Conservation (phyloP, 2,888 invertebrate species). For the Xanthorhoe designata region DNA sequence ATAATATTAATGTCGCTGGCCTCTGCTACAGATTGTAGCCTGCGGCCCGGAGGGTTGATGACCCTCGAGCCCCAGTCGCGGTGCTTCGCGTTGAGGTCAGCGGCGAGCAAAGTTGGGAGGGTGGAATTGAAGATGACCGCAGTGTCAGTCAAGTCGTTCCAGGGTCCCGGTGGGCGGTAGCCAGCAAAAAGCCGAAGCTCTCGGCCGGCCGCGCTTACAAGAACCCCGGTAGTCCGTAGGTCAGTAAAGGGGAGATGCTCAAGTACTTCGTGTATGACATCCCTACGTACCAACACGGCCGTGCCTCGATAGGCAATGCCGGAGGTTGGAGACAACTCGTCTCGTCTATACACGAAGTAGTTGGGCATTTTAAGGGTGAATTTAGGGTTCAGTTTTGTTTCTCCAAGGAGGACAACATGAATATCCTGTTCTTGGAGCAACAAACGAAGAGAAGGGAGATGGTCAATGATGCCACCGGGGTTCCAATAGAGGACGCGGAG, state of each 20-base stretch:
- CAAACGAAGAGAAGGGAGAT: too few species aligned
- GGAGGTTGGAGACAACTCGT: neutral
- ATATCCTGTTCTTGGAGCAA: slow-evolving; percentile 9
- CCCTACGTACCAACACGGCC: slow-evolving; percentile 7
- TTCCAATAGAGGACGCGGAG: slow-evolving; percentile 21
- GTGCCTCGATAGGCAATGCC: slow-evolving; percentile 10
- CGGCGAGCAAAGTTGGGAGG: neutral
- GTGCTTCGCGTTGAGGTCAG: slow-evolving; percentile 1
- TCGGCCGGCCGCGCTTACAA: neutral
- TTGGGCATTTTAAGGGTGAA: neutral
- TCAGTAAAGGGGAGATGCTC: neutral
- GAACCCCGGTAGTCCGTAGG: neutral
- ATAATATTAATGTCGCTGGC: neutral
- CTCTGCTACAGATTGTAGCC: neutral
- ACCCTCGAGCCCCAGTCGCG: neutral
- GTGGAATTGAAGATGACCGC: neutral
- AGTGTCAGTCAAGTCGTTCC: neutral
- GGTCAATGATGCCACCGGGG: slow-evolving; percentile 9
- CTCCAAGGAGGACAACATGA: neutral
- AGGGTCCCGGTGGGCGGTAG: neutral
- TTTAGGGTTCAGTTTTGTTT: neutral
- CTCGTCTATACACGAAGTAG: slow-evolving; percentile 5
- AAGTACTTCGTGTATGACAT: slow-evolving; percentile 12
- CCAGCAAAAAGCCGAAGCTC: neutral
- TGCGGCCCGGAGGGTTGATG: slow-evolving; percentile 1